Base-by-base conservation (phyloP, 2,888 invertebrate species). In the Caenorhabditis panamensis region DNA sequence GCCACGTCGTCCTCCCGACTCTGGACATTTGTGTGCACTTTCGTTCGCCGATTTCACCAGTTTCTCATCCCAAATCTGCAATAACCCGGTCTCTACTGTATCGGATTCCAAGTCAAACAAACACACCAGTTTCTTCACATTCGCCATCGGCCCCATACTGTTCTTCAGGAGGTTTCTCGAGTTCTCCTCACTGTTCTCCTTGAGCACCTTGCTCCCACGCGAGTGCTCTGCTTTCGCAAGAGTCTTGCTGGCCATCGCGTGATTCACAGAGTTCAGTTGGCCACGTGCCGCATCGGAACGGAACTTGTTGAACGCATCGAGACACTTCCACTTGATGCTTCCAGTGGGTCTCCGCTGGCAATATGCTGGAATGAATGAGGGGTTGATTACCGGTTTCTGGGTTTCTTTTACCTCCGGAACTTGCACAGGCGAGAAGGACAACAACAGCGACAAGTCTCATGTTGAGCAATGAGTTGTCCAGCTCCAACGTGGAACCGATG, bases 291-390 rank as follows among this genome's bases (percentile, higher is more conserved):
- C 51, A 24, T 51, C 11, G 11, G 24, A 9, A 11, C 51, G 51
- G 51, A 51, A 51, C 8, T 22, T 11, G 24, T 51, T 51, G 51
- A 51, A 22, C 8, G 51, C 51, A 13, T 51, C 13, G 24, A 51
- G 51, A 51, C 51, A 51, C 51, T 51, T 5, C 51, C 51, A 51
- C 13, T 51, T 51, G 51, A 51, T 20, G 6, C 22, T 49, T 18
- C 6, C 18, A 4, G 31, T 31, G 31, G 31, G 31, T 6, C 5
- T 31, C 5, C 9, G 4, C 9, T 31, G 5, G 9, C 31, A 31
- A 31, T 31, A 31, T 31, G 9, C 31, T 31, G 31, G 9, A 31
- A 31, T 4, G 4, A 9, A 31, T 31, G 4, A 31, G n/a, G n/a
- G 31, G 31, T 31, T 31, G 4, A 6, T 31, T 9, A 31, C 5